Base-by-base conservation (phyloP, 2,797 vertebrate genomes). In the Balearica regulorum region DNA sequence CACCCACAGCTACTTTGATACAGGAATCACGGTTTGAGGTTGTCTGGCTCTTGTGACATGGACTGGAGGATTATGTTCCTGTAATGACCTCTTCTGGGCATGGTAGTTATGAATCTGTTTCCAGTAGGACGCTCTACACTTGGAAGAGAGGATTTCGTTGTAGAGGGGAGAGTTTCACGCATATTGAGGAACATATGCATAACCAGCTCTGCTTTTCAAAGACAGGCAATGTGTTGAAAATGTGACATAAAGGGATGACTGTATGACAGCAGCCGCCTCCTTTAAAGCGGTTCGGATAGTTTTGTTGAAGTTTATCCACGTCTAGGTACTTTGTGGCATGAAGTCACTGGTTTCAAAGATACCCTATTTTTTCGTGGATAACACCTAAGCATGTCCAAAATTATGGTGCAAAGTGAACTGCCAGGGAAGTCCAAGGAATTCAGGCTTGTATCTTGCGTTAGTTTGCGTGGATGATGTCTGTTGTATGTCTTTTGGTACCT, bases 351-450 rank as follows among this genome's bases (percentile, higher is more conserved):
- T 26, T 28, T 70, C 25, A 14, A 2, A 28, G 20, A 13, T 11
- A 21, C 19, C 21, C 8, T 13, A 1, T 16, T 53, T 37, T 58
- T 58, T 43, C 13, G 1, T 4, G 58, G 25, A 3, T 49, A 3
- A 17, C 15, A 72, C 44, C 15, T 24, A 4, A 48, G 48, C 16
- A 1, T 6, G 3, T 33, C 71, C 48, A 5, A 25, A 62, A 29
- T 60, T 6, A 13, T 0, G 37, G 57, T 1, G 0, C 37, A 1
- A 9, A 28, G 43, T 14, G 54, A 35, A 25, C 6, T 17, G 3
- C 3, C 19, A 3, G 68, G 54, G 54, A 28, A 25, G 20, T 12
- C 29, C 51, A 4, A 49, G 79, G 61, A 48, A 16, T 44, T 57
- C 4, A 6, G 41, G 20, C 29, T 33, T 16, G 29, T 5, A 53